Evolutionary conservation across 1,140 invertebrate species (phyloP).

Genomic region (Lepidostoma basale): DNA sequence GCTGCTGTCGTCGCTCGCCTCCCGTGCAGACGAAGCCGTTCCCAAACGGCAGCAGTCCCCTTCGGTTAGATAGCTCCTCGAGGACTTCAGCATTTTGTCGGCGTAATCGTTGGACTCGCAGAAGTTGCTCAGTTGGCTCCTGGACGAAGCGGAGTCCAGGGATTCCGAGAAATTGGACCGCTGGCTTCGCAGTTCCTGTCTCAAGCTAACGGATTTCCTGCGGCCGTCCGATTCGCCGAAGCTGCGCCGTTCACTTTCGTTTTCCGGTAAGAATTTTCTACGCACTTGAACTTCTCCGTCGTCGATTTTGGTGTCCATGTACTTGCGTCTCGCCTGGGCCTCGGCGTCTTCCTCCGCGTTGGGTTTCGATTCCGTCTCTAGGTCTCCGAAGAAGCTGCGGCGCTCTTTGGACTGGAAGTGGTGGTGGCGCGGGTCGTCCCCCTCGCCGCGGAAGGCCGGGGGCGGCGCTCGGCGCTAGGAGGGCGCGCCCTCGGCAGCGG

Average conservation of each 20-base stretch:
- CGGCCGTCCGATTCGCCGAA: conserved; percentile 34
- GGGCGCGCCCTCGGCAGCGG: neutral
- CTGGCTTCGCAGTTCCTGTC: conserved; percentile 35
- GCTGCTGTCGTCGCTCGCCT: conserved; percentile 41
- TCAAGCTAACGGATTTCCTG: conserved; percentile 28
- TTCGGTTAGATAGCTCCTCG: conserved; percentile 39
- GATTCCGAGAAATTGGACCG: conserved; percentile 39
- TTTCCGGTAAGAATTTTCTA: conserved; percentile 33
- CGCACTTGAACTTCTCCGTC: conserved; percentile 28
- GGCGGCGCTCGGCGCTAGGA: conserved; percentile 20
- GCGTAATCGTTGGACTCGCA: conserved; percentile 35
- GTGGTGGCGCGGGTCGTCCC: neutral
- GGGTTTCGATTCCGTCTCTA: conserved; percentile 28
- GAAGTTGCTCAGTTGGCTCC: conserved; percentile 35
- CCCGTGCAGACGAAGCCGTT: conserved; percentile 32
- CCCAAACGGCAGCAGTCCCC: conserved; percentile 36
- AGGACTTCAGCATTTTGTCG: conserved; percentile 44
- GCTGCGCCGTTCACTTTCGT: conserved; percentile 35
- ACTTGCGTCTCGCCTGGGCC: conserved; percentile 21
- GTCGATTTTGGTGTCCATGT: conserved; percentile 18
- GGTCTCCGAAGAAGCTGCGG: conserved; percentile 14
- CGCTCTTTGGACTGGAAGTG: neutral
- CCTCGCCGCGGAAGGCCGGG: conserved; percentile 8
- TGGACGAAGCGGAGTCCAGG: conserved; percentile 38
- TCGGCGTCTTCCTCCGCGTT: conserved; percentile 25